A percentile compares a stretch with the other conserved stretches of the same genome.
Conservation (phyloP, 2,888 invertebrate genomes). For the Meganola albula region DNA sequence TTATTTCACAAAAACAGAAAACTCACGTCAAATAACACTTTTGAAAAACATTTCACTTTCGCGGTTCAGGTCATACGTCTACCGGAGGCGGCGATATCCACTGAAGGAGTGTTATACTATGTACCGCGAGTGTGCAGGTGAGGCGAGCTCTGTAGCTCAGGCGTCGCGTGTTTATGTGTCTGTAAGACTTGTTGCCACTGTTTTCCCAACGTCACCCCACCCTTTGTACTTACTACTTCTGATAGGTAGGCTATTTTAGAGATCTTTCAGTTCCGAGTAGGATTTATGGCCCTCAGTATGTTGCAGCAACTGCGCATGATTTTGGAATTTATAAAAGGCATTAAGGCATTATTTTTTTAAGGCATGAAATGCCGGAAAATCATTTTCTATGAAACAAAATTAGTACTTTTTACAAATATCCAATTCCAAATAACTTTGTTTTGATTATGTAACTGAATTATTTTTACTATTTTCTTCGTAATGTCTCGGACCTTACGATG, state of each 20-base stretch:
- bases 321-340: too few relatives aligned
- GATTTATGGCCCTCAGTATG: too few relatives aligned
- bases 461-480: too few relatives aligned
- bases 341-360: too few relatives aligned
- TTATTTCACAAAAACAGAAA: constrained; percentile 43
- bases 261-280: constrained; percentile 39
- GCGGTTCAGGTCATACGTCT: constrained; percentile 1
- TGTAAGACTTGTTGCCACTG: constrained; percentile 36
- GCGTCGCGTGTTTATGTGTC: constrained; percentile 41
- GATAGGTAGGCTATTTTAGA: constrained; percentile 49
- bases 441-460: too few relatives aligned
- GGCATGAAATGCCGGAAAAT: too few relatives aligned
- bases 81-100: constrained; percentile 9
- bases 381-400: too few relatives aligned
- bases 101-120: constrained; percentile 3
- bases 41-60: constrained; percentile 51
- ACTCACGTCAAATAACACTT: constrained; percentile 59
- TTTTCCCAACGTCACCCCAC: constrained; percentile 44
- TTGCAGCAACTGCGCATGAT: too few relatives aligned
- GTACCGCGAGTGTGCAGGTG: constrained; percentile 5
- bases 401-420: too few relatives aligned
- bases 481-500: too few relatives aligned
- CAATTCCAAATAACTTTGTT: too few relatives aligned
- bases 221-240: constrained; percentile 60
- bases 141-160: constrained; percentile 44